Evolutionary conservation across 2,113 vertebrate species (phyloP).

Genomic region (Malurus cyaneus): DNA sequence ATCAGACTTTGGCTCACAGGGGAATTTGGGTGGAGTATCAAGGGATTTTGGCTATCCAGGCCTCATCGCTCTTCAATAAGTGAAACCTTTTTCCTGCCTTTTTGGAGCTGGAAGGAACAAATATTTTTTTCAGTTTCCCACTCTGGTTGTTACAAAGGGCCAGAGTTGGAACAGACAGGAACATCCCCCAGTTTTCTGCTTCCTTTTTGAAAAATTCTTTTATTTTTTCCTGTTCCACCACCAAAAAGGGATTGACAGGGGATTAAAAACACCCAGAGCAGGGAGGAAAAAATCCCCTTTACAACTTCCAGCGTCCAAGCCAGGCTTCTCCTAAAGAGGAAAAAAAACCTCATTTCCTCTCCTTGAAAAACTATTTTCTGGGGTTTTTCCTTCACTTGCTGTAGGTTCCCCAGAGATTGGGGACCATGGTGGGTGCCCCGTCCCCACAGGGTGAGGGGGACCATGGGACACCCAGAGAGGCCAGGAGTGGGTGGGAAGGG

Average conservation of each 20-base stretch:
- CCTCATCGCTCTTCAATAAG: too few species aligned
- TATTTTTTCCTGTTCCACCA: neutral
- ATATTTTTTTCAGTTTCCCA: neutral
- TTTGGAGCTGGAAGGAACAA: neutral
- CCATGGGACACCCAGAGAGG: neutral
- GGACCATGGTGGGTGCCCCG: neutral
- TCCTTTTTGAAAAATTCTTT: neutral
- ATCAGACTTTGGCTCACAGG: too few species aligned
- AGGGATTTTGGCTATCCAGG: too few species aligned
- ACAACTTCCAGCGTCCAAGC: neutral
- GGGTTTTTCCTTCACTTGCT: neutral
- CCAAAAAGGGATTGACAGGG: neutral
- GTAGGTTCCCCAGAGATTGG: neutral
- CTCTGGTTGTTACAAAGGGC: rapidly evolving
- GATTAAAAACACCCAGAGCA: neutral
- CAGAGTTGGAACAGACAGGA: neutral
- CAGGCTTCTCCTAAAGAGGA: neutral
- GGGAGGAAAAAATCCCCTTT: neutral
- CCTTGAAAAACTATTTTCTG: neutral
- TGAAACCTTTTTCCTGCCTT: neutral
- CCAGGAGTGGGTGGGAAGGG: neutral
- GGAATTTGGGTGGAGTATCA: too few species aligned
- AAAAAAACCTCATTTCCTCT: neutral
- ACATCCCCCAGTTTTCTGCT: neutral
- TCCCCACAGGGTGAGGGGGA: neutral